Conservation (phyloP, 2,888 invertebrate species). For the Xestia c-nigrum region DNA sequence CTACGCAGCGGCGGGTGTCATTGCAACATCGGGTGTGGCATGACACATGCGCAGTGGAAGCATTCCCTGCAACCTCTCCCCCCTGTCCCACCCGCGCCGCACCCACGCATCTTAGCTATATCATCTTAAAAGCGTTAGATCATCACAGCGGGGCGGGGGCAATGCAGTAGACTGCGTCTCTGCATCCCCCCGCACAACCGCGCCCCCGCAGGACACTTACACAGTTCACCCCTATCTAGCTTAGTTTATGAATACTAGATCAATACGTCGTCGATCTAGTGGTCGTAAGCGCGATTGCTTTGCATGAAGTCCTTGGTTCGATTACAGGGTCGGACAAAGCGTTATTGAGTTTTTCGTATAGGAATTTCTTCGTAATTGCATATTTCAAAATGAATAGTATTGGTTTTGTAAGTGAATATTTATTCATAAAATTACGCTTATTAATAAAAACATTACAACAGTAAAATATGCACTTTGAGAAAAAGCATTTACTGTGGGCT, state of each 20-base stretch:
- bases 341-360: neutral
- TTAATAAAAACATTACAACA: neutral
- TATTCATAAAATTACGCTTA: neutral
- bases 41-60: neutral
- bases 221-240: neutral
- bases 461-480: neutral
- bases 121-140: neutral
- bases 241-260: constrained; percentile 3
- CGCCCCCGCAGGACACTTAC: neutral
- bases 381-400: neutral
- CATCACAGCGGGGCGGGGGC: neutral
- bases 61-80: too few relatives aligned
- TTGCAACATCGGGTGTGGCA: constrained; percentile 2
- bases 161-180: neutral
- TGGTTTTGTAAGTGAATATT: neutral
- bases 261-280: neutral
- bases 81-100: neutral
- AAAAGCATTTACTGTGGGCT: too few relatives aligned
- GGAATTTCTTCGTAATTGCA: neutral
- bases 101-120: neutral
- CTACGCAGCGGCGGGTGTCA: neutral
- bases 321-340: too few relatives aligned
- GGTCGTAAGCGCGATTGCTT: neutral
- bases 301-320: too few relatives aligned
- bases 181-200: neutral